phyloP scores from a whole-genome alignment of 1,140 invertebrate genomes.

The Drosophila gunungcola region DNA sequence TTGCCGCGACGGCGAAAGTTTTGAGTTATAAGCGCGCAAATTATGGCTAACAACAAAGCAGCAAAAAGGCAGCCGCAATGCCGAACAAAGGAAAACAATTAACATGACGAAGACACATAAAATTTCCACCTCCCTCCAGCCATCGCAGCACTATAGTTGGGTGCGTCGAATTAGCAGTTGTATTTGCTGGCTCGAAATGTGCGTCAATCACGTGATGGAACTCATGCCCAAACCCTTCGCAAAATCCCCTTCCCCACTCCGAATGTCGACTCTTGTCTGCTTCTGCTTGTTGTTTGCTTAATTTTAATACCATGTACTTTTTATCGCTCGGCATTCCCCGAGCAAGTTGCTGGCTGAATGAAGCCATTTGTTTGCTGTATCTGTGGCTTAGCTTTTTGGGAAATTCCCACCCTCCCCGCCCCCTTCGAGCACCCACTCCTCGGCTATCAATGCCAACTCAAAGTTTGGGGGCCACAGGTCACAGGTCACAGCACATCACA shows the following conservation, averaged over 20 bases:
- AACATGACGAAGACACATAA: constrained; percentile 82
- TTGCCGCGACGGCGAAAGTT: constrained; percentile 63
- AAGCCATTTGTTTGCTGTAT: constrained; percentile 64
- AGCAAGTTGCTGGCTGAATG: constrained; percentile 33
- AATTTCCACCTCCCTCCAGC: constrained; percentile 53
- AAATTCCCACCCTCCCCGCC: background rate
- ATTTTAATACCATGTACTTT: constrained; percentile 75
- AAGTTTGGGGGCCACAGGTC: constrained; percentile 4
- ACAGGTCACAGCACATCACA: constrained; percentile 59
- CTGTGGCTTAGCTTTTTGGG: constrained; percentile 32
- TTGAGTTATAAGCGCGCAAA: constrained; percentile 77
- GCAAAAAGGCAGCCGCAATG: constrained; percentile 39
- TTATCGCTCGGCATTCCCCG: constrained; percentile 61
- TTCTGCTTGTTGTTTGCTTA: constrained; percentile 67
- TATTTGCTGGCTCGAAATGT: constrained; percentile 59
- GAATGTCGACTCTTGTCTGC: constrained; percentile 37
- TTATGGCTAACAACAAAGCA: constrained; percentile 73
- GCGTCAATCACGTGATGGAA: constrained; percentile 69
- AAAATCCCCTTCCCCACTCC: constrained; percentile 17
- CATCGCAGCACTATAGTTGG: constrained; percentile 23
- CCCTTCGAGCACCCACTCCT: background rate
- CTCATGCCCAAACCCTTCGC: constrained; percentile 2
- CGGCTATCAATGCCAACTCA: constrained; percentile 23
- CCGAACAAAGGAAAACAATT: constrained; percentile 71
- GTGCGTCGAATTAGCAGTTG: constrained; percentile 55